A percentile compares a stretch with the other conserved stretches of the same genome.
phyloP scores from a whole-genome alignment of 2,888 invertebrate genomes.

The Drosophila tripunctata region DNA sequence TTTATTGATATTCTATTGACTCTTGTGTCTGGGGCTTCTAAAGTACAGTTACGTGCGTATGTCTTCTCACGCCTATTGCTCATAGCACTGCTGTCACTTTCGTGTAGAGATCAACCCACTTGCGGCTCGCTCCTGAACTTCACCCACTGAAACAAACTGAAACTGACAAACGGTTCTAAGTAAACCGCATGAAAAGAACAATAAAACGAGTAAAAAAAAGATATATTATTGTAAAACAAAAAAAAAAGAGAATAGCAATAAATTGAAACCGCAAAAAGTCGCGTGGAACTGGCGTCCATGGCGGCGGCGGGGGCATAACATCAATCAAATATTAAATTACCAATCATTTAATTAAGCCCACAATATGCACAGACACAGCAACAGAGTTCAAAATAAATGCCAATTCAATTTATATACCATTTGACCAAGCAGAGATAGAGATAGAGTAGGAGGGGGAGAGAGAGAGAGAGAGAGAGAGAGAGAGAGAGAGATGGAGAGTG shows the following conservation, averaged over 20 bases:
- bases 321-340: conserved; percentile 82
- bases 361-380: conserved; percentile 69
- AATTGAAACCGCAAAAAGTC: conserved; percentile 65
- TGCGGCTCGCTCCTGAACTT: conserved; percentile 66
- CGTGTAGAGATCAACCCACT: conserved; percentile 61
- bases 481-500: neutral
- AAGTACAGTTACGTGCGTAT: conserved; percentile 12
- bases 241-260: conserved; percentile 29
- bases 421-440: too few relatives aligned
- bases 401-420: conserved; percentile 76
- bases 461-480: too few relatives aligned
- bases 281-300: conserved; percentile 45
- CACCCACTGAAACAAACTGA: conserved; percentile 50
- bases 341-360: conserved; percentile 80
- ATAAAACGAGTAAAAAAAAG: neutral
- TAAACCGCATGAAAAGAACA: conserved; percentile 57
- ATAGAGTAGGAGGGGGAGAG: too few relatives aligned
- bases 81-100: conserved; percentile 56
- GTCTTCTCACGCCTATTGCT: conserved; percentile 52
- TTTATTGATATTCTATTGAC: neutral
- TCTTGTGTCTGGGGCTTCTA: neutral
- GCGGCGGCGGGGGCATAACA: conserved; percentile 65
- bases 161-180: conserved; percentile 16
- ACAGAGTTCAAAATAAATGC: conserved; percentile 66
- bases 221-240: neutral